phyloP scores from a whole-genome alignment of 1,140 invertebrate genomes.

The Lepidurus packardi region DNA sequence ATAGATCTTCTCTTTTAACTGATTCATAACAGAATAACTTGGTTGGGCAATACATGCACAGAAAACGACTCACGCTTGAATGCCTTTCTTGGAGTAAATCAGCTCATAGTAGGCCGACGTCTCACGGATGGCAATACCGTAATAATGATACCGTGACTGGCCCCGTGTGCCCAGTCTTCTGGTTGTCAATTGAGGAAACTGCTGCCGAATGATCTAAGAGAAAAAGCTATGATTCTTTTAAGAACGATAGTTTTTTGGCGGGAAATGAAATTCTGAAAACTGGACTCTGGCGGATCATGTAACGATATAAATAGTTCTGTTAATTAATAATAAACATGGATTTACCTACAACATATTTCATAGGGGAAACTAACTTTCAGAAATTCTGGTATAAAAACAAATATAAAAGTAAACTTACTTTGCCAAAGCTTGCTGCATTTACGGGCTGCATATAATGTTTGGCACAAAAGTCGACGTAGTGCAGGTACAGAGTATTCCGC shows the following conservation, averaged over 20 bases:
- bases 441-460: slow-evolving; percentile 50
- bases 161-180: slow-evolving; percentile 52
- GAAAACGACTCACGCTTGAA: slow-evolving; percentile 36
- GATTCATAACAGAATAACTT: slow-evolving; percentile 21
- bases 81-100: slow-evolving; percentile 49
- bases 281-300: too few relatives aligned
- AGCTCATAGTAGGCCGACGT: slow-evolving; percentile 49
- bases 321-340: too few relatives aligned
- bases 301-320: too few relatives aligned
- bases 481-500: slow-evolving; percentile 51
- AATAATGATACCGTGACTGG: slow-evolving; percentile 56
- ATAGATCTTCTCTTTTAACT: neutral
- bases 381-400: neutral
- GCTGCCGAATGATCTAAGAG: slow-evolving; percentile 50
- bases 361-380: too few relatives aligned
- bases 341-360: too few relatives aligned
- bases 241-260: slow-evolving; percentile 4
- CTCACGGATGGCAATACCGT: slow-evolving; percentile 51
- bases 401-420: slow-evolving; percentile 44
- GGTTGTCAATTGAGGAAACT: slow-evolving; percentile 53
- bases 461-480: slow-evolving; percentile 54
- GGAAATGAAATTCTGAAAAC: neutral
- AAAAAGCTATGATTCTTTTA: slow-evolving; percentile 19
- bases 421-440: slow-evolving; percentile 56
- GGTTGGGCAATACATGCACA: neutral